Base-by-base conservation (phyloP, 2,888 invertebrate species). In the Drosophila nigritarsus region DNA sequence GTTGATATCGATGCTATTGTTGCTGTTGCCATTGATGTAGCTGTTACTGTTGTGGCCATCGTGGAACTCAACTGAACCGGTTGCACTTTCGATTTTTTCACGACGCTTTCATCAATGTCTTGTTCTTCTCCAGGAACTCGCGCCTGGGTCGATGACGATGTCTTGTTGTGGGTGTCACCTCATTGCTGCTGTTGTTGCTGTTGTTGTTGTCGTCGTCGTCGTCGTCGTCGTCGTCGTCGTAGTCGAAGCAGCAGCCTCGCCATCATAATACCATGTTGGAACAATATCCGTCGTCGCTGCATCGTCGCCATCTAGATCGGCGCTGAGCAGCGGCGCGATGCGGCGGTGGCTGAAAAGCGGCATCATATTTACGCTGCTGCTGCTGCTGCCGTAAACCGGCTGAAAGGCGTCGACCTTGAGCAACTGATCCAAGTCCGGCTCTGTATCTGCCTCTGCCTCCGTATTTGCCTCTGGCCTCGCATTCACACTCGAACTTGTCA, bases 61-160 rank as follows among this genome's bases (percentile, higher is more conserved):
- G 36, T 63, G 45, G 66, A 61, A 51, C 58, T 66, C 32, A 80
- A 62, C 80, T 80, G 80, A 89, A 90, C 92, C 89, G 89, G 90
- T 91, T 91, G 86, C 82, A 91, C 91, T 91, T 92, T 91, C 92
- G 87, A 90, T 92, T 91, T 91, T 89, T 90, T 78, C 82, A 82
- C 67, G 62, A 81, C 82, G 67, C 60, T 61, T 65, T 72, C 67
- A 72, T 73, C 76, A 58, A 70, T 51, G 64, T 72, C 49, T 56
- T 45, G 55, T 42, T 40, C 54, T 49, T 56, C 40, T 24, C 40
- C 62, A 29, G 51, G n/a, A n/a, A 34, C n/a, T 27, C 20, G 30
- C 13, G 32, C n/a, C 20, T 48, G 62, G n/a, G 24, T 20, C 42
- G 63, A 48, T 24, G 48, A 36, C 48, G n/a, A 48, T 51, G 38